Evolutionary conservation across 2,797 vertebrate species (phyloP), one percentile per base, ranked within the genome.

Genomic region (Pempheris klunzingeri): DNA sequence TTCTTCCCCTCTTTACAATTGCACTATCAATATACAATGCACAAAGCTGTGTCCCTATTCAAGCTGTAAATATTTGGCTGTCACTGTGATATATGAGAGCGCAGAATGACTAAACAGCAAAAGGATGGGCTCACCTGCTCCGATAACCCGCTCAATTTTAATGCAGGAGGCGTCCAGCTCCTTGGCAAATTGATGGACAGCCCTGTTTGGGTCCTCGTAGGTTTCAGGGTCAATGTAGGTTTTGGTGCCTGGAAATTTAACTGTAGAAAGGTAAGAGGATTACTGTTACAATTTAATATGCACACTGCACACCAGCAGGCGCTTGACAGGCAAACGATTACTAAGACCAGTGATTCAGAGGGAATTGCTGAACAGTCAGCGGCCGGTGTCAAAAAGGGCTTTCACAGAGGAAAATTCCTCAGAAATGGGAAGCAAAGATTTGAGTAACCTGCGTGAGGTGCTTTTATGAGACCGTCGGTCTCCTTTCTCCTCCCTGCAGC

Each of bases 211-310:
- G 94, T 99, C 98, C 92, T 99, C 98, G 68, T 99, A 99, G 92
- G 97, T 99, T 95, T 99, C 97, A 77, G 98, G 98, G 96, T 99
- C 97, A 93, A 99, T 98, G 97, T 99, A 99, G 88, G 97, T 99
- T 97, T 99, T 99, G 96, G 97, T 98, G 96, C 98, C 98, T 97
- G 98, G 98, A 97, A 99, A 99, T 98, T 99, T 99, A 95, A 99
- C 98, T 99, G 97, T 96, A 97, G 96, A 97, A 96, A 96, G 95
- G 96, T 97, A 97, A 99, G 96, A 97, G 97, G 97, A 96, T 97
- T 95, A 97, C 96, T 96, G 97, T 96, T 96, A 95, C 94, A 96
- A 96, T 96, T 95, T 96, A 96, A 95, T 95, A 97, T 95, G 94
- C 94, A 96, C 89, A 94, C 92, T 86, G 92, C 84, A 92, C 93